Base-by-base conservation (phyloP, 2,888 invertebrate species). In the Crossocerus cetratus region DNA sequence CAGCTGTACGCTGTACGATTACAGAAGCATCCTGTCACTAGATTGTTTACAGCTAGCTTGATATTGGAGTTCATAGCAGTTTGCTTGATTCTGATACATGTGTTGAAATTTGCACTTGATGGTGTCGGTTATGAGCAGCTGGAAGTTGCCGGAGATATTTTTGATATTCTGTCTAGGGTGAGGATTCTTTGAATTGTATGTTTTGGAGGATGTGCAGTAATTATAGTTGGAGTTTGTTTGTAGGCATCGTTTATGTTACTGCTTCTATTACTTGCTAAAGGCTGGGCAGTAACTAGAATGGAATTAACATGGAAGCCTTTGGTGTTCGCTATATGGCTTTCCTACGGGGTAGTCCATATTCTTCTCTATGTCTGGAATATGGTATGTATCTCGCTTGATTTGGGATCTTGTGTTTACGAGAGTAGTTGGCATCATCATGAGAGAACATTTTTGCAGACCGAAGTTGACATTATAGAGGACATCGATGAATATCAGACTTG, bases 401-500 rank as follows among this genome's bases (percentile, higher is more conserved):
- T 3, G 32, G 8, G 2, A 32, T 3, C 11, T 32, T 0, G 11
- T 32, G 8, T 5, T 3, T 5, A 32, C 8, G 5, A 32, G 32
- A 32, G 11, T 32, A 32, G 32, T 32, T 32, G 8, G 5, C 8
- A 32, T 32, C 1, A 8, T 32, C 8, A 32, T 3, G 32, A 49
- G 1, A 16, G 16, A 0, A 16, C 43, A n/a, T 49, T 58, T 67
- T 91, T 92, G 69, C 90, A 98, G 98, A 97, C 97, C 72, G 98
- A 98, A 91, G 96, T 99, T 53, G 98, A 99, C 90, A 96, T 97
- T 61, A 96, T 98, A 83, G 97, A 98, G 89, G 98, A 99, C 89
- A 96, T 97, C 65, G 98, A 98, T 87, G 98, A 99, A 88, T 99
- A 98, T 91, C 98, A 98, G 91, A 98, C 98, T 0, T 98, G 98